Evolutionary conservation across 2,888 invertebrate genomes (phyloP), one percentile per base, ranked within the genome.

Genomic region (Congeria kusceri): DNA sequence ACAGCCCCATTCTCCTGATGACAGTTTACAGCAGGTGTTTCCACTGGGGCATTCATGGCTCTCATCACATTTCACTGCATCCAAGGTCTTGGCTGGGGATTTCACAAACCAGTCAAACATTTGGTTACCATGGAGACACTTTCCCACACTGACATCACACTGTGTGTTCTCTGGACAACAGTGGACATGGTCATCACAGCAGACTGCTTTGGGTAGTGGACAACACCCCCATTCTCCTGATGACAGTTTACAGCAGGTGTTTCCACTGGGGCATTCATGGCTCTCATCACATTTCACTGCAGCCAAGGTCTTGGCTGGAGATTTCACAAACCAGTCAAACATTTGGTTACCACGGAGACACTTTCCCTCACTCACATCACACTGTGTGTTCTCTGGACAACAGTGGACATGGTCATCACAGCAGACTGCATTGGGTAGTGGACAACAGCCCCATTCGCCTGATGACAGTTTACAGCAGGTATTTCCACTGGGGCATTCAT

Each of bases 141-240:
- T 72, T 28, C 77, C 80, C 15, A 18, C n/a, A 13, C 44, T 28
- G 3, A 72, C 72, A 62, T 80, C 76, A 83, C 78, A 77, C 28
- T 65, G 70, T 79, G 77, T 56, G 83, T 81, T 75, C 59, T 79
- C 49, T 1, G 83, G 87, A 77, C 91, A 91, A 68, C 91, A 91
- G 58, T 91, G 90, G 5, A 77, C 49, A 9, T 78, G 63, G 68
- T 91, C 90, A 7, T 61, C 53, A 76, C 91, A 91, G 62, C 91
- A 91, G 3, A 86, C 84, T 49, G 88, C 86, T 62, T 89, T 73
- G 23, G 88, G 85, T 15, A 89, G 29, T 20, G 92, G 92, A 80
- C 92, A 92, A 77, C 92, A 92, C 11, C 91, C 91, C 46, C n/a
- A 88, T 88, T 59, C 77, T 1, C 77, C 78, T 47, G 29, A 61